Conservation (phyloP, 2,797 vertebrate species). For the Amblyopsis hoosieri region DNA sequence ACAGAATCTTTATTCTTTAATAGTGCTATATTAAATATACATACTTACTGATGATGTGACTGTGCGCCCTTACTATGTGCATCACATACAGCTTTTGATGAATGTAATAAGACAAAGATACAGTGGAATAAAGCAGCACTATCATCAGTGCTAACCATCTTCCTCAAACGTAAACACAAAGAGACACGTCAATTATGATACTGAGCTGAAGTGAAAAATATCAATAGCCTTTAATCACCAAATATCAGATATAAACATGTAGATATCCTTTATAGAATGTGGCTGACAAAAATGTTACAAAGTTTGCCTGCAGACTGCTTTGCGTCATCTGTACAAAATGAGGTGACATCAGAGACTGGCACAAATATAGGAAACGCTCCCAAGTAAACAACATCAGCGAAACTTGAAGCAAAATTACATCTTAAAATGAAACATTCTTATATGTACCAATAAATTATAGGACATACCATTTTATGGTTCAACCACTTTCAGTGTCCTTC, state of each 20-base stretch:
- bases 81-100: too few relatives aligned
- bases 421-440: slow-evolving; percentile 57
- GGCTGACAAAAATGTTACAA: slow-evolving; percentile 84
- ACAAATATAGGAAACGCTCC: slow-evolving; percentile 72
- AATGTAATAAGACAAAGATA: too few relatives aligned
- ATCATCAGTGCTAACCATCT: neutral
- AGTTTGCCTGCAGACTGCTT: slow-evolving; percentile 69
- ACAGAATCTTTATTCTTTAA: too few relatives aligned
- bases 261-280: slow-evolving; percentile 75
- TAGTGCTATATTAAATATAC: too few relatives aligned
- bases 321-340: slow-evolving; percentile 78
- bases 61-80: too few relatives aligned
- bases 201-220: slow-evolving; percentile 82
- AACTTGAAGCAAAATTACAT: slow-evolving; percentile 66
- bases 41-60: too few relatives aligned
- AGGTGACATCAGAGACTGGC: slow-evolving; percentile 73
- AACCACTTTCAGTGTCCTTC: slow-evolving; percentile 41
- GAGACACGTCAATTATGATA: slow-evolving; percentile 47
- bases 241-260: slow-evolving; percentile 81
- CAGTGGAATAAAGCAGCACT: too few relatives aligned
- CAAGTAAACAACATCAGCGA: slow-evolving; percentile 65
- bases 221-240: slow-evolving; percentile 84
- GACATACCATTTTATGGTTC: slow-evolving; percentile 50
- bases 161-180: neutral
- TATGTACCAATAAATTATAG: slow-evolving; percentile 50